Conservation (phyloP, 2,888 invertebrate genomes). For the Brassicogethes aeneus region DNA sequence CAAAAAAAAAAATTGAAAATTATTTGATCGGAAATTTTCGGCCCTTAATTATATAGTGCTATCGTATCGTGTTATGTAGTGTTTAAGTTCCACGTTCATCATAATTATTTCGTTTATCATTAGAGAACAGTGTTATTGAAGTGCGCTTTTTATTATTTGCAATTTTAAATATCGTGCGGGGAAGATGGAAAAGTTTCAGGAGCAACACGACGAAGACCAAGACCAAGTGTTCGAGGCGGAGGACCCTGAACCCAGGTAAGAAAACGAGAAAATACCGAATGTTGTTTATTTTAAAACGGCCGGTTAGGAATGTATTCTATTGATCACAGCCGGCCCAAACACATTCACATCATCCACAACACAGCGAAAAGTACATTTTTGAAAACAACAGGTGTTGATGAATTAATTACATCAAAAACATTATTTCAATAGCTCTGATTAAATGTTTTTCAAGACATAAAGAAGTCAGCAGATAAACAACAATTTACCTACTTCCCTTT, state of each 20-base stretch:
- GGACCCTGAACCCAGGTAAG: slow-evolving; percentile 51
- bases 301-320: not conserved
- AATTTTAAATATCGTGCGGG: too few relatives aligned
- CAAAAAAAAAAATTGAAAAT: slow-evolving; percentile 42
- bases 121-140: slow-evolving; percentile 12
- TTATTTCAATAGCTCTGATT: too few relatives aligned
- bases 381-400: too few relatives aligned
- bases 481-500: too few relatives aligned
- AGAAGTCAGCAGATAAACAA: too few relatives aligned
- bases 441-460: too few relatives aligned
- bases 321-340: slow-evolving; percentile 1
- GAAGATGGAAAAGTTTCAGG: slow-evolving; percentile 59
- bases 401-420: too few relatives aligned
- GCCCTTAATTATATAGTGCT: too few relatives aligned
- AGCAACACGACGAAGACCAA: slow-evolving; percentile 62
- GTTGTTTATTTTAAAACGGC: not conserved
- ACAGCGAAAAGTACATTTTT: too few relatives aligned
- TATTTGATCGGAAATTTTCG: slow-evolving; percentile 42
- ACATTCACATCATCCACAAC: too few relatives aligned
- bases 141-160: too few relatives aligned
- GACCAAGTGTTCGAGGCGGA: slow-evolving; percentile 66
- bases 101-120: slow-evolving; percentile 3
- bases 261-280: not conserved
- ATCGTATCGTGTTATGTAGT: slow-evolving; percentile 1
- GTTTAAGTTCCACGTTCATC: slow-evolving; percentile 1